These are phyloP conservation scores for Ophion ventricosus DNA, from an alignment of 2,888 invertebrate genomes.

Conservation along the genomic window DNA sequence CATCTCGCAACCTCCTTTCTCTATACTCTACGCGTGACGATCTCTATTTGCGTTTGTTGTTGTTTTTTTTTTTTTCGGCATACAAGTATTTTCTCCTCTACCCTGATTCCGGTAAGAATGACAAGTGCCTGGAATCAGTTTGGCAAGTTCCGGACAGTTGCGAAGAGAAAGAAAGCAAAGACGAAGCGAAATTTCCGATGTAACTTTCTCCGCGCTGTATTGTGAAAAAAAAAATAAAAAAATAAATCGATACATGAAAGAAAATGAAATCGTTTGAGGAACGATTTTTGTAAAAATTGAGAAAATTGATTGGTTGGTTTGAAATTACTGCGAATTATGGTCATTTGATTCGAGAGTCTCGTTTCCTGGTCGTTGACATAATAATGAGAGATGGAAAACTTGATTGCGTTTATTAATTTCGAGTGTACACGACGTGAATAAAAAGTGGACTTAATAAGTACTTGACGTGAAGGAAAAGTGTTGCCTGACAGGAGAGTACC, in stretches of 20 bases:
- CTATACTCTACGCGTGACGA: slow-evolving; percentile 39
- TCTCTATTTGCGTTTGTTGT: slow-evolving; percentile 37
- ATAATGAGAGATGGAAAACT: background rate
- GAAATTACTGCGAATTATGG: slow-evolving; percentile 25
- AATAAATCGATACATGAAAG: background rate
- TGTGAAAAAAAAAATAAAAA: background rate
- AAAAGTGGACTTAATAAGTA: background rate
- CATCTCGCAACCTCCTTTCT: slow-evolving; percentile 52
- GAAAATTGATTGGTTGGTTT: background rate
- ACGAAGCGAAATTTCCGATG: slow-evolving; percentile 47
- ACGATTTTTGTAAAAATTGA: slow-evolving; percentile 2
- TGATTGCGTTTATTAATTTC: background rate
- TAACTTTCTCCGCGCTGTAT: slow-evolving; percentile 54
- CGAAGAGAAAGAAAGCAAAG: slow-evolving; percentile 10
- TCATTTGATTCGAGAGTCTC: slow-evolving; percentile 2
- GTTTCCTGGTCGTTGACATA: background rate
- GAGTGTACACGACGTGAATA: background rate
- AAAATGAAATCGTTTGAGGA: background rate
- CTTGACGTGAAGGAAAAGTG: background rate
- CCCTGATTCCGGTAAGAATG: slow-evolving; percentile 52
- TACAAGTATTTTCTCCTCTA: slow-evolving; percentile 33
- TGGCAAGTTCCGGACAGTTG: slow-evolving; percentile 53
- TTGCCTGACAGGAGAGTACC: background rate
- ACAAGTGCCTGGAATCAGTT: slow-evolving; percentile 51
- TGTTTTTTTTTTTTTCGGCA: slow-evolving; percentile 2